These are phyloP conservation scores for honey bee (Apis mellifera) DNA, from an alignment of 1,140 invertebrate genomes.

Conservation along the genomic window DNA sequence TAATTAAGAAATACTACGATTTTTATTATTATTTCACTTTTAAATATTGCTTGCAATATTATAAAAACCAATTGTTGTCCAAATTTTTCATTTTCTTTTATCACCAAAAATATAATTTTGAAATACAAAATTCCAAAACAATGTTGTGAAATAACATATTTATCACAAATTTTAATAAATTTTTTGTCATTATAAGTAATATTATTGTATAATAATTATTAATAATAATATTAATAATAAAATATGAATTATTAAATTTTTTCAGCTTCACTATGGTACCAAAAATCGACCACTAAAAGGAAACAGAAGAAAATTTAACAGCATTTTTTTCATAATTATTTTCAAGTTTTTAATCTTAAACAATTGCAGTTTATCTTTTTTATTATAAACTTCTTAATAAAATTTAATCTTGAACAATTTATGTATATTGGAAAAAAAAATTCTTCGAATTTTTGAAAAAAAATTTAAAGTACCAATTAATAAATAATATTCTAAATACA, in stretches of 20 bases:
- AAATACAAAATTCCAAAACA: conserved; percentile 47
- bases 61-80: neutral
- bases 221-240: too few relatives aligned
- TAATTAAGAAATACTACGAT: neutral
- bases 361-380: neutral
- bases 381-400: conserved; percentile 25
- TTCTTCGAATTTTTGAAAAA: conserved; percentile 19
- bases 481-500: conserved; percentile 13
- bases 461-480: conserved; percentile 3
- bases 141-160: neutral
- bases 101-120: conserved; percentile 36
- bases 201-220: neutral
- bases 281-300: conserved; percentile 2
- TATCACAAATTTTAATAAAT: neutral
- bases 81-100: conserved; percentile 9
- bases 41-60: neutral
- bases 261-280: conserved; percentile 23
- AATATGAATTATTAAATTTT: conserved; percentile 15
- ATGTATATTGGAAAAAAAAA: neutral
- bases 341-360: neutral
- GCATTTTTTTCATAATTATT: neutral
- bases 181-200: neutral
- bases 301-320: neutral
- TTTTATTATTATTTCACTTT: neutral
- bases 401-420: conserved; percentile 4